phyloP scores from a whole-genome alignment of 2,113 vertebrate species.

The Tragelaphus imberbis region DNA sequence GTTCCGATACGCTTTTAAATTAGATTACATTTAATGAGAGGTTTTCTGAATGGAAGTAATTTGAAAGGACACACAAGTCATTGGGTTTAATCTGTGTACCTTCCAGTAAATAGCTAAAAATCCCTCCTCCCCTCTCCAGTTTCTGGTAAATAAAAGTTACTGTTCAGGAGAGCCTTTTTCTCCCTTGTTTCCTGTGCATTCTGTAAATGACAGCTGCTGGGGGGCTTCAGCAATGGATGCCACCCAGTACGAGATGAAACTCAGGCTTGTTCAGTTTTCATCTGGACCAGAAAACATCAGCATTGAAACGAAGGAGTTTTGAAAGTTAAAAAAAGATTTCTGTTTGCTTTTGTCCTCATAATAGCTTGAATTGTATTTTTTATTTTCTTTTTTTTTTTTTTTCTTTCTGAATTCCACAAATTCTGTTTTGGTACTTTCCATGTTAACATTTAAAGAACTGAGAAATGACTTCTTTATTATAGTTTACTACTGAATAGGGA shows the following conservation, averaged over 20 bases:
- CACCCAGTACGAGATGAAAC: not conserved
- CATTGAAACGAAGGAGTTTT: not conserved
- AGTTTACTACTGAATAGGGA: not conserved
- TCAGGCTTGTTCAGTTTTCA: not conserved
- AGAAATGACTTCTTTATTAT: not conserved
- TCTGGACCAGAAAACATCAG: not conserved
- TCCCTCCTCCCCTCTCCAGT: not conserved
- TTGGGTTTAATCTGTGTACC: constrained; percentile 55
- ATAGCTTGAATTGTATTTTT: not conserved
- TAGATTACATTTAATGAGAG: constrained; percentile 62
- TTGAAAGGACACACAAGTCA: constrained; percentile 64
- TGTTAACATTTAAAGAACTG: not conserved
- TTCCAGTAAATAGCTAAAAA: constrained; percentile 53
- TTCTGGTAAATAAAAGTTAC: constrained; percentile 54
- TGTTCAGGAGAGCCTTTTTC: not conserved
- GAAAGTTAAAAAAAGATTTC: not conserved
- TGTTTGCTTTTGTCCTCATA: not conserved
- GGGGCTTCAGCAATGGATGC: not conserved
- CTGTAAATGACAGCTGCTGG: not conserved
- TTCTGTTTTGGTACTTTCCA: not conserved
- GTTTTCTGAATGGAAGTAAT: constrained; percentile 64
- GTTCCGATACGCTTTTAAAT: constrained; percentile 61
- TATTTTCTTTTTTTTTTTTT: not conserved
- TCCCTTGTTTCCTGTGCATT: not conserved
- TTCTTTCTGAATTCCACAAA: not conserved